Conservation (phyloP, 2,888 invertebrate species). For the Euclidia mi region DNA sequence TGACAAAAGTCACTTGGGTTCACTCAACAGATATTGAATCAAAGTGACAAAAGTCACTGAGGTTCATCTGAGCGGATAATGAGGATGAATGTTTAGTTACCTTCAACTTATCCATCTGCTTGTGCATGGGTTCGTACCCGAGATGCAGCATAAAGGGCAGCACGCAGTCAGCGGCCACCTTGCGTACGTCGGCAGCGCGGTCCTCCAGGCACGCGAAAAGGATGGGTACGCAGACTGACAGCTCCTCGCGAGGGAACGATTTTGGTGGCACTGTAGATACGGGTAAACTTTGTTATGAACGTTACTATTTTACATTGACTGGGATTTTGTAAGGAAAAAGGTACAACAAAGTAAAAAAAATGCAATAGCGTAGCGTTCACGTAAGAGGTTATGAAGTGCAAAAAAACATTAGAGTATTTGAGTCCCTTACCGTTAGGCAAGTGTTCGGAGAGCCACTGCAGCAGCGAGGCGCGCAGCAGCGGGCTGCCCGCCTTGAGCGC, state of each 20-base stretch:
- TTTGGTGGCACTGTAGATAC: constrained; percentile 91
- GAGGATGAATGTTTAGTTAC: constrained; percentile 84
- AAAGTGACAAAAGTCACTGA: no score
- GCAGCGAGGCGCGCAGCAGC: constrained; percentile 94
- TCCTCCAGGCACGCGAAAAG: constrained; percentile 96
- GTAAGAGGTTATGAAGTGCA: no score
- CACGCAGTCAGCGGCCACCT: constrained; percentile 96
- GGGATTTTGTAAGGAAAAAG: no score
- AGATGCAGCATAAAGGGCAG: constrained; percentile 98
- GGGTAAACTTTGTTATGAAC: background rate
- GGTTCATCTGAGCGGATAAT: no score
- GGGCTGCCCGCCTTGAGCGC: constrained; percentile 96
- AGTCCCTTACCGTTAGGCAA: constrained; percentile 93
- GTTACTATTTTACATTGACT: no score
- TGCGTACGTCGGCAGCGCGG: constrained; percentile 97
- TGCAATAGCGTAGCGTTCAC: no score
- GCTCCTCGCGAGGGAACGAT: constrained; percentile 95
- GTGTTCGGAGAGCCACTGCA: constrained; percentile 96
- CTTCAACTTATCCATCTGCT: constrained; percentile 94
- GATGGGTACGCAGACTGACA: constrained; percentile 93
- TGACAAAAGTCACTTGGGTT: no score
- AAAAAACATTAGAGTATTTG: background rate
- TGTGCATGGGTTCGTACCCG: constrained; percentile 94
- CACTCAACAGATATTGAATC: no score
- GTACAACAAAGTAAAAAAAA: no score